Base-by-base conservation (phyloP, 1,140 invertebrate genomes). In the Drosophila burlai region DNA sequence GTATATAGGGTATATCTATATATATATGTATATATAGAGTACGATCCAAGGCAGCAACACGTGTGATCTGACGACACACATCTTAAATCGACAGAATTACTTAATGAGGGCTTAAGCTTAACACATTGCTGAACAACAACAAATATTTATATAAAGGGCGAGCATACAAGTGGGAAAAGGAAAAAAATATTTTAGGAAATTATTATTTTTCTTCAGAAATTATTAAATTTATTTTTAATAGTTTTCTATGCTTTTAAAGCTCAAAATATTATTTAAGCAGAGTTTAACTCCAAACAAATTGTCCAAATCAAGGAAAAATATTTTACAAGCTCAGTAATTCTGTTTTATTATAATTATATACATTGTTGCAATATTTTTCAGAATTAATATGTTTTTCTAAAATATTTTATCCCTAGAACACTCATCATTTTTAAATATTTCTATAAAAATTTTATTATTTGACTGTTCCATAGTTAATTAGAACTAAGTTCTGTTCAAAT, bases 41-140 rank as follows among this genome's bases (percentile, higher is more conserved):
- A 40, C 46, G n/a, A 29, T 42, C 43, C 59, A 86, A 76, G 62
- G 68, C 64, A 76, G 55, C 55, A 60, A 59, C 69, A 55, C 76
- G 76, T 78, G 76, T 54, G 46, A 42, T 36, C 46, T 59, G 40
- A n/a, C 40, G 18, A 43, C 38, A 45, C 18, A 36, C 36, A 26
- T 11, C 10, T 59, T 26, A 26, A 21, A 50, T 77, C 57, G 42
- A 61, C 49, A 16, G 42, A 16, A 59, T 42, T 65, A 49, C 65
- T 68, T 62, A 40, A 64, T 64, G 47, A 34, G 26, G 9, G 15
- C 3, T 40, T n/a, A 16, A 40, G 36, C 40, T 57, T 57, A 57
- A 55, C 52, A 55, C 52, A 24, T 55, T 55, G 2, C 18, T 18
- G 60, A 54, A 26, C 1, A 38, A 50, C 49, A 26, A 57, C 7